Evolutionary conservation across 2,888 invertebrate species (phyloP).

Genomic region (Antitype chi): DNA sequence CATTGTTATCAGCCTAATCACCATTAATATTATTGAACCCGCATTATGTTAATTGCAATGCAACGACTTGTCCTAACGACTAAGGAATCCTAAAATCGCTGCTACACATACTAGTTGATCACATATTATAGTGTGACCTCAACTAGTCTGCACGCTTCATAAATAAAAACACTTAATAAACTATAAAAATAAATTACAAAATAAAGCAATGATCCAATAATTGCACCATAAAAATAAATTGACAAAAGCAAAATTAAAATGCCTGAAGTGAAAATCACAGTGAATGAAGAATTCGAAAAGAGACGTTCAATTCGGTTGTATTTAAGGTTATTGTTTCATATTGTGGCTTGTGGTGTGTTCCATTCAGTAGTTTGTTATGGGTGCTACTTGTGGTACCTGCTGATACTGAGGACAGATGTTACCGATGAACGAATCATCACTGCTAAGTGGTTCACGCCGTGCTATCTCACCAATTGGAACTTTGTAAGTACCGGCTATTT

Average conservation of each 20-base stretch:
- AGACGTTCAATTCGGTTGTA: conserved; percentile 10
- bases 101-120: conserved; percentile 58
- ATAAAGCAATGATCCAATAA: conserved; percentile 9
- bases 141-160: conserved; percentile 42
- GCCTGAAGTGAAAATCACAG: conserved; percentile 62
- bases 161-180: not conserved
- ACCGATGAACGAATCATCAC: conserved; percentile 62
- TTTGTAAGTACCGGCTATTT: conserved; percentile 72
- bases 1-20: conserved; percentile 9
- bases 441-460: conserved; percentile 67
- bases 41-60: conserved; percentile 1
- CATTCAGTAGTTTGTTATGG: conserved; percentile 24
- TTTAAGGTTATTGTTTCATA: conserved; percentile 50
- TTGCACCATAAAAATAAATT: conserved; percentile 1
- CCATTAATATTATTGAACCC: not conserved
- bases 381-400: conserved; percentile 37
- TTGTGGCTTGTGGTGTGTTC: conserved; percentile 32
- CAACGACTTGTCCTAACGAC: conserved; percentile 9
- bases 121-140: conserved; percentile 53
- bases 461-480: conserved; percentile 80
- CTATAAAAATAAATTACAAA: conserved; percentile 1
- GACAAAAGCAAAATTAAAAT: conserved; percentile 57
- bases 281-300: conserved; percentile 32
- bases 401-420: conserved; percentile 56
- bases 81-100: conserved; percentile 54